phyloP scores from a whole-genome alignment of 2,797 vertebrate genomes.

The Gila robusta region DNA sequence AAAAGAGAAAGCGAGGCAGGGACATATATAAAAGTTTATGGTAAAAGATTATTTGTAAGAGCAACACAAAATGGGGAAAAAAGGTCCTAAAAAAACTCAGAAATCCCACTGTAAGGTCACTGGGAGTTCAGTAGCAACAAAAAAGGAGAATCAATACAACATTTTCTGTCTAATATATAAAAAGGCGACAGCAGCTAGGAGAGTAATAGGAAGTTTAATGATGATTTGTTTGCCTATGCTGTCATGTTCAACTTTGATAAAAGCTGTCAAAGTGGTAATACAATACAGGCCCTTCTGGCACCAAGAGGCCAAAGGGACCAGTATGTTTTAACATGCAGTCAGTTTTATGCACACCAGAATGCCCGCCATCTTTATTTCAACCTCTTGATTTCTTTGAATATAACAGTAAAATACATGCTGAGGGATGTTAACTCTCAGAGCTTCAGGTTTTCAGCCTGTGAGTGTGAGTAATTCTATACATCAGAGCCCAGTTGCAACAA shows the following conservation, averaged over 20 bases:
- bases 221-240: slow-evolving; percentile 89
- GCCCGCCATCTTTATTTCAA: neutral
- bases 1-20: too few relatives aligned
- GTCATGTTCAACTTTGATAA: slow-evolving; percentile 90
- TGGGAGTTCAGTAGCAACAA: slow-evolving; percentile 89
- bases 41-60: neutral
- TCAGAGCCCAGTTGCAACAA: neutral
- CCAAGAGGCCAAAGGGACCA: slow-evolving; percentile 48
- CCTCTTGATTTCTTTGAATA: slow-evolving; percentile 18
- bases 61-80: slow-evolving; percentile 74
- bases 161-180: slow-evolving; percentile 97
- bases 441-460: neutral
- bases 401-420: neutral
- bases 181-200: slow-evolving; percentile 85
- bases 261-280: slow-evolving; percentile 89
- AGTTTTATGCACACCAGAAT: slow-evolving; percentile 34
- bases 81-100: slow-evolving; percentile 87
- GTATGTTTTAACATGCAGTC: slow-evolving; percentile 53
- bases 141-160: slow-evolving; percentile 90
- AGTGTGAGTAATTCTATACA: neutral
- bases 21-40: neutral
- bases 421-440: neutral
- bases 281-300: slow-evolving; percentile 77
- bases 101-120: slow-evolving; percentile 86
- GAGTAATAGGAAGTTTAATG: slow-evolving; percentile 93